phyloP scores from a whole-genome alignment of 2,113 vertebrate genomes.

The Ranitomeya imitator region DNA sequence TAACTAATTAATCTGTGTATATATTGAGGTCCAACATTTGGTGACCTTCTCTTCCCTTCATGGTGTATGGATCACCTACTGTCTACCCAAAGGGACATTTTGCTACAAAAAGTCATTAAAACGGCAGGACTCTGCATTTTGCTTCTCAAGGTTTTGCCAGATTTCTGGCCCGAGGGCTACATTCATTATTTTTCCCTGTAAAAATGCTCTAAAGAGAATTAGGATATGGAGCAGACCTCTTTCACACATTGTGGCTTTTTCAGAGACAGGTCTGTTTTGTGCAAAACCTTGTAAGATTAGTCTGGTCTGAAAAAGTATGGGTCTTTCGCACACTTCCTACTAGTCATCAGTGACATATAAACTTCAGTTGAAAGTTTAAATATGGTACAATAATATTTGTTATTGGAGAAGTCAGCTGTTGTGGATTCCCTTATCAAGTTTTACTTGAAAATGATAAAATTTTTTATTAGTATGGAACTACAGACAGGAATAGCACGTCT shows the following conservation, averaged over 20 bases:
- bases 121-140: constrained; percentile 11
- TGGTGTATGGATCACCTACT: constrained; percentile 46
- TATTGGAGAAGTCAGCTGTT: not conserved
- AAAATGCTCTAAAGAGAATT: constrained; percentile 28
- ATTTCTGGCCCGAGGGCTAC: constrained; percentile 37
- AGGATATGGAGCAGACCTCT: not conserved
- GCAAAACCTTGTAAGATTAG: not conserved
- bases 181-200: constrained; percentile 51
- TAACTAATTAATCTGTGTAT: constrained; percentile 39
- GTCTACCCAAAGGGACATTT: constrained; percentile 45
- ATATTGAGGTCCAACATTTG: constrained; percentile 41
- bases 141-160: constrained; percentile 27
- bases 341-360: not conserved
- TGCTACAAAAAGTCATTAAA: constrained; percentile 41
- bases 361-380: not conserved
- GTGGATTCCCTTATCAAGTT: not conserved
- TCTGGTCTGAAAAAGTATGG: not conserved
- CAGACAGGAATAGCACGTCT: not conserved
- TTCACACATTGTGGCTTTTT: constrained; percentile 12
- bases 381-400: not conserved
- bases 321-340: not conserved
- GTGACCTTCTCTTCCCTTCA: constrained; percentile 13
- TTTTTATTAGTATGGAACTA: not conserved
- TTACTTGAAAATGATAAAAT: not conserved
- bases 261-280: constrained; percentile 3